phyloP scores from a whole-genome alignment of 1,140 invertebrate species.

The Drosophila arawakana region DNA sequence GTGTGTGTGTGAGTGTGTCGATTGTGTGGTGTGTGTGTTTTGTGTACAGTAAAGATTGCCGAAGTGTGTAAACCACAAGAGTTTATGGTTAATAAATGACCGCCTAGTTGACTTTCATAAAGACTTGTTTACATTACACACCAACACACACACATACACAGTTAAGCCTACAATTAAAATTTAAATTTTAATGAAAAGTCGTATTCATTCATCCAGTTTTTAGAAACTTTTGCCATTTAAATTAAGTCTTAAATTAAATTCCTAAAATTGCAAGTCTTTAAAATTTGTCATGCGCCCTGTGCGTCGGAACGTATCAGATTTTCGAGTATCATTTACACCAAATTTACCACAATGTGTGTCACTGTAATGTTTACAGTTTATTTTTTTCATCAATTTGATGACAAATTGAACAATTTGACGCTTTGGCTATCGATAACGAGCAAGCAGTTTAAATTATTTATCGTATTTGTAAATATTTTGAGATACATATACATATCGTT shows the following conservation, averaged over 20 bases:
- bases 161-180: too few relatives aligned
- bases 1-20: too few relatives aligned
- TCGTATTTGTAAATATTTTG: slow-evolving; percentile 8
- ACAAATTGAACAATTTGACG: slow-evolving; percentile 24
- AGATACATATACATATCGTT: neutral
- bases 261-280: too few relatives aligned
- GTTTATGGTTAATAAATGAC: slow-evolving; percentile 26
- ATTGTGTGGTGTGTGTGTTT: too few relatives aligned
- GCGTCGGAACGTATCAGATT: too few relatives aligned
- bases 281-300: too few relatives aligned
- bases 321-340: too few relatives aligned
- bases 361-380: neutral
- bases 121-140: slow-evolving; percentile 7
- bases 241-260: too few relatives aligned
- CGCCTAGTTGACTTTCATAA: neutral
- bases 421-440: slow-evolving; percentile 5
- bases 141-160: too few relatives aligned
- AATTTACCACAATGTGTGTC: neutral
- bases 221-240: too few relatives aligned
- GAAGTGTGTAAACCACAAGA: slow-evolving; percentile 40
- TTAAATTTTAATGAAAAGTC: too few relatives aligned
- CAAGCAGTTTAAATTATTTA: slow-evolving; percentile 13
- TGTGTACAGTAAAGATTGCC: slow-evolving; percentile 42
- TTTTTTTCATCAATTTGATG: neutral
- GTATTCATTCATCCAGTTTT: neutral